Conservation (phyloP, 1,140 invertebrate genomes). For the Drosophila malerkotliana region DNA sequence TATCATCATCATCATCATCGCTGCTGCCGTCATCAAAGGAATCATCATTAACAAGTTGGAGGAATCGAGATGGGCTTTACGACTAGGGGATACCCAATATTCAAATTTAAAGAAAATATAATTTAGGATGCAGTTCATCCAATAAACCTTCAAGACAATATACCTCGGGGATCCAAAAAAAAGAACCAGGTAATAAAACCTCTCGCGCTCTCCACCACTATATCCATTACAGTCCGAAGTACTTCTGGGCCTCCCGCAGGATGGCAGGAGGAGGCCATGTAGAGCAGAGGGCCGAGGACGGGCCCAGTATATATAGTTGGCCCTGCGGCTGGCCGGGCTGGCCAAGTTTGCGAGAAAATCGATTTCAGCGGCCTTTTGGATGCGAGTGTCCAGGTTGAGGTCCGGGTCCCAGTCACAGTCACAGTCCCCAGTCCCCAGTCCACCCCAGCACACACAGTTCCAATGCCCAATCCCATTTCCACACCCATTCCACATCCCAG, state of each 20-base stretch:
- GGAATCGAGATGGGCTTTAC: neutral
- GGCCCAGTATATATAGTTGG: constrained; percentile 56
- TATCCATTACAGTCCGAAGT: constrained; percentile 54
- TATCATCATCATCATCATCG: constrained; percentile 14
- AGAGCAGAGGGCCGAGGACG: constrained; percentile 42
- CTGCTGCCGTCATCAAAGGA: constrained; percentile 32
- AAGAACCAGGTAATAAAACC: constrained; percentile 39
- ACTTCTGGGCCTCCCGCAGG: neutral
- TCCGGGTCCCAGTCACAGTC: constrained; percentile 27
- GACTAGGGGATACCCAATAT: constrained; percentile 11
- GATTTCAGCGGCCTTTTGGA: constrained; percentile 69
- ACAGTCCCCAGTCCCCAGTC: constrained; percentile 4
- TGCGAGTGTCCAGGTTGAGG: constrained; percentile 46
- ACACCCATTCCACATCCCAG: constrained; percentile 33
- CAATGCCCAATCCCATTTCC: neutral
- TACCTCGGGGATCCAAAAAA: constrained; percentile 9
- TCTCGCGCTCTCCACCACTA: constrained; percentile 34
- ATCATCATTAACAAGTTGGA: constrained; percentile 35
- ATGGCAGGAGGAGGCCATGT: constrained; percentile 21
- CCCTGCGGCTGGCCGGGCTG: constrained; percentile 39
- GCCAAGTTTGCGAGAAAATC: constrained; percentile 81
- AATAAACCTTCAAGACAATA: constrained; percentile 7
- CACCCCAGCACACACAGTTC: too few species aligned
- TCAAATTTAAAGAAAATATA: neutral
- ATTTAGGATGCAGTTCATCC: neutral